Base-by-base conservation (phyloP, 2,888 invertebrate species). In the Drosophila subsilvestris region DNA sequence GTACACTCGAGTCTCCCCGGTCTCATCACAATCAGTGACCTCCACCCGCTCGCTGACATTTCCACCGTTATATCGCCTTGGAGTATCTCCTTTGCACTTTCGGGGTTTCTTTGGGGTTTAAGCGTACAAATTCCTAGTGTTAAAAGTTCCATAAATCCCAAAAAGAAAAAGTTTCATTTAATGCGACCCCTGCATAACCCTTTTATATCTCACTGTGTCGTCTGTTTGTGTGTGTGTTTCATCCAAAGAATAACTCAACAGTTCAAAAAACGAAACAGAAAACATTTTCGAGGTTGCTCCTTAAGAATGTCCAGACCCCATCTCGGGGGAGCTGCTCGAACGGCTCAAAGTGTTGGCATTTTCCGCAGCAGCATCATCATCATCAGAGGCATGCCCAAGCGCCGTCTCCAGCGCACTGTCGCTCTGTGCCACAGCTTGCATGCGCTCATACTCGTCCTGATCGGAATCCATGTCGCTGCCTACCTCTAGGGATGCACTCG, bases 401-500 rank as follows among this genome's bases (percentile, higher is more conserved):
- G 6, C 5, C 14, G 37, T 14, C 6, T 37, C 37, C 37, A 37
- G 37, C 12, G 6, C 37, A 2, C 37, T 37, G 37, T n/a, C 37
- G 37, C 37, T 37, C 14, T 6, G 6, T 1, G 37, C 6, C 14
- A n/a, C 6, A 14, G 2, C 14, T 0, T 6, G 1, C 0, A 14
- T 6, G 44, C 84, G 80, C 51, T 75, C 53, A 43, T 73, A 70
- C 44, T 77, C 84, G 56, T 78, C 79, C 10, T 72, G 27, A 1
- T 37, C 70, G 3, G 80, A 80, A 12, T 76, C 76, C 22, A 70
- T 74, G 60, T 48, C 63, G 12, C 81, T 79, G 14, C 59, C 80
- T 27, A 87, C 89, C 17, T 86, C 80, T 27, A 83, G 79, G 22
- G 91, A 91, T 44, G 90, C 90, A 59, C 93, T 93, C 1, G 97